phyloP scores from a whole-genome alignment of 2,888 invertebrate genomes.

The Myopa tessellatipennis region DNA sequence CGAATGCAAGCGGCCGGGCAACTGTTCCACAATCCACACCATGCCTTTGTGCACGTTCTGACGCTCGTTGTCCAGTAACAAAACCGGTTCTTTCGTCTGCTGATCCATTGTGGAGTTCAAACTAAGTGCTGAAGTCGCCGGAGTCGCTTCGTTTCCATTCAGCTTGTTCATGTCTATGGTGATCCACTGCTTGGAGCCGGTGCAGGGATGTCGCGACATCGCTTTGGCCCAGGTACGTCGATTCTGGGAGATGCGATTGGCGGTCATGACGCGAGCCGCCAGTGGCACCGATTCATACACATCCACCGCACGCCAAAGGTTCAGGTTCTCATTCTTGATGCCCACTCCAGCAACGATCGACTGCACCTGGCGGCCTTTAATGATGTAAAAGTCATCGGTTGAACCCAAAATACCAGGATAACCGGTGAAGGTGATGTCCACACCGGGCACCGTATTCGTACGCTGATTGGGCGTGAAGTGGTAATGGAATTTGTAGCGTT shows the following conservation, averaged over 20 bases:
- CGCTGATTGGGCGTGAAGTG: conserved; percentile 71
- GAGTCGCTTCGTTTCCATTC: conserved; percentile 54
- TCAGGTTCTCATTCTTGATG: conserved; percentile 79
- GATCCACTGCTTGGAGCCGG: conserved; percentile 90
- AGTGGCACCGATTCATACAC: conserved; percentile 71
- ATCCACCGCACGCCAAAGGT: conserved; percentile 77
- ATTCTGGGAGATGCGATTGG: conserved; percentile 81
- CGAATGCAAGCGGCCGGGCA: conserved; percentile 73
- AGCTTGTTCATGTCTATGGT: conserved; percentile 77
- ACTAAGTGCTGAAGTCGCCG: conserved; percentile 53
- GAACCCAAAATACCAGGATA: conserved; percentile 87
- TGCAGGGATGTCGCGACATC: conserved; percentile 79
- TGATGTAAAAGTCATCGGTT: conserved; percentile 84
- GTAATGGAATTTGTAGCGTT: conserved; percentile 85
- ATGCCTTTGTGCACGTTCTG: conserved; percentile 66
- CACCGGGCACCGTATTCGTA: conserved; percentile 73
- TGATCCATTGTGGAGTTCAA: conserved; percentile 57
- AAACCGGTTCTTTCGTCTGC: conserved; percentile 54
- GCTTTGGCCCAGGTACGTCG: conserved; percentile 80
- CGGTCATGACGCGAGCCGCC: conserved; percentile 82
- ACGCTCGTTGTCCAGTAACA: conserved; percentile 55
- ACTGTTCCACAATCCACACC: conserved; percentile 82
- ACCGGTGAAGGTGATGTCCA: conserved; percentile 80
- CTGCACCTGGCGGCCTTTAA: conserved; percentile 71
- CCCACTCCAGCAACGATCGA: conserved; percentile 82